Percentiles rank a stretch among this genome's conserved stretches.
These are phyloP conservation scores for Larimichthys crocea DNA, from an alignment of 2,113 vertebrate species.

Conservation along the genomic window DNA sequence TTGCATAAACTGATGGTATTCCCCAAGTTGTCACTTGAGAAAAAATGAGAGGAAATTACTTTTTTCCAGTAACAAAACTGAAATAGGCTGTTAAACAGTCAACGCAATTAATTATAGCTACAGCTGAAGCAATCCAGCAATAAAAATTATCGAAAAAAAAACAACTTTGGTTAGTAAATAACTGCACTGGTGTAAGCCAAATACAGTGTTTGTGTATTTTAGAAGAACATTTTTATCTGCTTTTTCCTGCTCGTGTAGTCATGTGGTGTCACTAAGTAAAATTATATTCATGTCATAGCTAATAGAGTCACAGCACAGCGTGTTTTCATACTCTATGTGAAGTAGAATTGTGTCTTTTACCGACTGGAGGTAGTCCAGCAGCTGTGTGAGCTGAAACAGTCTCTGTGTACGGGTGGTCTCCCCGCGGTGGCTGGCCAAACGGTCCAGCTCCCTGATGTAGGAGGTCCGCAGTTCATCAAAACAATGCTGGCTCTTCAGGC, in stretches of 20 bases:
- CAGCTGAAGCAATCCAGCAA: background rate
- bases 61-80: background rate
- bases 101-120: background rate
- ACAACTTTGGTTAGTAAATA: background rate
- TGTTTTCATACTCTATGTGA: slow-evolving; percentile 13
- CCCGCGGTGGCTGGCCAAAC: slow-evolving; percentile 90
- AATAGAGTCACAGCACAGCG: slow-evolving; percentile 1
- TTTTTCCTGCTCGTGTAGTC: background rate
- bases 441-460: slow-evolving; percentile 97
- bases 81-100: background rate
- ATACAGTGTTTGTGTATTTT: background rate
- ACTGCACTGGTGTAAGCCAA: background rate
- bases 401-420: slow-evolving; percentile 92
- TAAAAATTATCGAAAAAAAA: slow-evolving; percentile 7
- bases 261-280: background rate
- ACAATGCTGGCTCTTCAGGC: slow-evolving; percentile 94
- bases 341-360: slow-evolving; percentile 80
- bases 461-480: slow-evolving; percentile 97
- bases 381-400: slow-evolving; percentile 96
- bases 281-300: slow-evolving; percentile 1
- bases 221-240: background rate
- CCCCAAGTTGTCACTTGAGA: background rate
- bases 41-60: background rate
- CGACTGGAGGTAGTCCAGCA: slow-evolving; percentile 95
- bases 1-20: background rate